Base-by-base conservation (phyloP, 2,888 invertebrate species). In the Busseola fusca region DNA sequence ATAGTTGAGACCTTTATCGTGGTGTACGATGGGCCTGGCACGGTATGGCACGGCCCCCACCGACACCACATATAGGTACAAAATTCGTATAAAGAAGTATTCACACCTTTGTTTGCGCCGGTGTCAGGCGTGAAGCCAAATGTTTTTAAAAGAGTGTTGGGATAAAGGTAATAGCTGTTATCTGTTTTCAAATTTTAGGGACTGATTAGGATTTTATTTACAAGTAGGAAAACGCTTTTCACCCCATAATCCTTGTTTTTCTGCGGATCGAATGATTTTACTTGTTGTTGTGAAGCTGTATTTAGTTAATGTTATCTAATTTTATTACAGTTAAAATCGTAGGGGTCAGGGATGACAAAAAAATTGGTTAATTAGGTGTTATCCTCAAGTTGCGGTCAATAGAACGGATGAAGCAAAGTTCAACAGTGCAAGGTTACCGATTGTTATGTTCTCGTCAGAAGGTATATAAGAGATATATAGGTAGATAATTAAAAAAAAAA, bases 1-100 rank as follows among this genome's bases (percentile, higher is more conserved):
- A 93, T 92, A 93, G 93, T 91, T 93, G 89, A 91, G 90, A 90
- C 91, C 91, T 91, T 92, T 91, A 90, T 90, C 90, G 91, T 87
- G 89, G 91, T 84, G 88, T 86, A 88, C 89, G 89, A 90, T 88
- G 90, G 89, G 87, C 85, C 93, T 92, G 95, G 94, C 92, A 95
- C 95, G 91, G 94, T 93, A 91, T 91, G 95, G 94, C 93, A 95
- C 95, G 93, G 82, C 92, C 90, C 90, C 89, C 91, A 85, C 89
- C 89, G 87, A 91, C 92, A 93, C 92, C 92, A 94, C 92, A 94
- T 92, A 87, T 92, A 90, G 88, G 84, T 88, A 86, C 87, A 87
- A 88, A 88, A 90, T 91, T 87, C 83, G 84, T 86, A 78, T 93
- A 91, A 93, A 88, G 93, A 84, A 84, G 87, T 84, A 78, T 93